These are phyloP conservation scores for Syritta pipiens DNA, from an alignment of 2,888 invertebrate species.

Conservation along the genomic window DNA sequence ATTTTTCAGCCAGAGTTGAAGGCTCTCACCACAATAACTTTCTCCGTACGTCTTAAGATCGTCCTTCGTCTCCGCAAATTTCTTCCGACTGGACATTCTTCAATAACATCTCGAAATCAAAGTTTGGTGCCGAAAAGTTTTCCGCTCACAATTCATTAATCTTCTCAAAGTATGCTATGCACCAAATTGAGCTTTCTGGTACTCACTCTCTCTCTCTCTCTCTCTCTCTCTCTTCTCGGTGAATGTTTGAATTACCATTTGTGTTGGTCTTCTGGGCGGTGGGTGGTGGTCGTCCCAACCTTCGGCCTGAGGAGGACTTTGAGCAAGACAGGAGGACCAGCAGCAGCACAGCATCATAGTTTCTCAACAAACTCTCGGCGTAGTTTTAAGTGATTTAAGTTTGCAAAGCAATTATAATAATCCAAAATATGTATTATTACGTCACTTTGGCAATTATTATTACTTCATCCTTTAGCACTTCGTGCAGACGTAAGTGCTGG, in stretches of 20 bases:
- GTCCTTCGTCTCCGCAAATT: neutral
- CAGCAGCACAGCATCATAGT: neutral
- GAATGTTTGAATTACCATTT: neutral
- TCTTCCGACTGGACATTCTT: conserved; percentile 36
- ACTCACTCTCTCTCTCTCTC: neutral
- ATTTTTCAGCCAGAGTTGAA: conserved; percentile 10
- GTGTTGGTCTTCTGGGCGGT: neutral
- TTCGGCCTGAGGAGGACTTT: too few species aligned
- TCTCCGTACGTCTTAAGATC: conserved; percentile 32
- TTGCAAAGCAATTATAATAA: conserved; percentile 64
- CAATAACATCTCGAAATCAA: conserved; percentile 61
- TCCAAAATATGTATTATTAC: conserved; percentile 62
- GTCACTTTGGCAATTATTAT: conserved; percentile 59
- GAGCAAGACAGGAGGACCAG: neutral
- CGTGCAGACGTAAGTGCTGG: neutral
- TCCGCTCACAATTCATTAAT: conserved; percentile 65
- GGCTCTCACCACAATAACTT: conserved; percentile 20
- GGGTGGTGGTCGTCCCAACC: too few species aligned
- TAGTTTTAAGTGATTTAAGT: conserved; percentile 61
- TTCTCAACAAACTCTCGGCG: conserved; percentile 22
- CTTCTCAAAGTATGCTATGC: conserved; percentile 52
- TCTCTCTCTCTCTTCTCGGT: too few species aligned
- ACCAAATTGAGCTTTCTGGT: conserved; percentile 22
- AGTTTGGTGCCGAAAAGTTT: conserved; percentile 58
- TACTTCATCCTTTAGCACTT: conserved; percentile 29